Evolutionary conservation across 2,113 vertebrate species (phyloP).

Genomic region (Oncorhynchus gorbuscha): DNA sequence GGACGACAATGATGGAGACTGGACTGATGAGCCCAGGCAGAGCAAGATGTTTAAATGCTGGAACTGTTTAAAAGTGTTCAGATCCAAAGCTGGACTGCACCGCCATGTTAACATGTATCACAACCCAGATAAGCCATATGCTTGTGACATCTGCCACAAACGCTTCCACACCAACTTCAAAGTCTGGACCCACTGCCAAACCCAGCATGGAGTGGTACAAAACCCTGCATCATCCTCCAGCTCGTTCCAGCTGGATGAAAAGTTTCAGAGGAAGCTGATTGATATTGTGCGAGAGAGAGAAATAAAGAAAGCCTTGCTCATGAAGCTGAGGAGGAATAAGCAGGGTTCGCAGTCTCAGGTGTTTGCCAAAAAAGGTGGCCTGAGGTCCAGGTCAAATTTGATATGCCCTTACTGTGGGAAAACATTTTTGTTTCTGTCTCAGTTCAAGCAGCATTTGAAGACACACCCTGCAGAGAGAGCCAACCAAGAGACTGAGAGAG

Average conservation of each 20-base stretch:
- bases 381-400: constrained; percentile 79
- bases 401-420: constrained; percentile 91
- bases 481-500: constrained; percentile 62
- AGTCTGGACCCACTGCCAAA: constrained; percentile 98
- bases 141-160: constrained; percentile 97
- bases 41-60: constrained; percentile 96
- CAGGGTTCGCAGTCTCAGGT: constrained; percentile 83
- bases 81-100: constrained; percentile 91
- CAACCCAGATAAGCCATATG: constrained; percentile 96
- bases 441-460: constrained; percentile 92
- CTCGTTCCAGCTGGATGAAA: constrained; percentile 89
- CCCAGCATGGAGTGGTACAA: constrained; percentile 92
- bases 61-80: constrained; percentile 95
- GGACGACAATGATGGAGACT: constrained; percentile 75
- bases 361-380: constrained; percentile 76
- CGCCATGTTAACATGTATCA: constrained; percentile 97
- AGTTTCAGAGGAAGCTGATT: constrained; percentile 95
- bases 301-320: constrained; percentile 93
- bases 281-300: constrained; percentile 95
- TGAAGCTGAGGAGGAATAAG: constrained; percentile 90
- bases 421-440: constrained; percentile 89
- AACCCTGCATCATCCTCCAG: constrained; percentile 93
- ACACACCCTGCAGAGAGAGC: constrained; percentile 87
- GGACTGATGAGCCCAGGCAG: constrained; percentile 73
- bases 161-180: constrained; percentile 98